phyloP scores from a whole-genome alignment of 2,888 invertebrate genomes.

The Tetragonisca angustula region DNA sequence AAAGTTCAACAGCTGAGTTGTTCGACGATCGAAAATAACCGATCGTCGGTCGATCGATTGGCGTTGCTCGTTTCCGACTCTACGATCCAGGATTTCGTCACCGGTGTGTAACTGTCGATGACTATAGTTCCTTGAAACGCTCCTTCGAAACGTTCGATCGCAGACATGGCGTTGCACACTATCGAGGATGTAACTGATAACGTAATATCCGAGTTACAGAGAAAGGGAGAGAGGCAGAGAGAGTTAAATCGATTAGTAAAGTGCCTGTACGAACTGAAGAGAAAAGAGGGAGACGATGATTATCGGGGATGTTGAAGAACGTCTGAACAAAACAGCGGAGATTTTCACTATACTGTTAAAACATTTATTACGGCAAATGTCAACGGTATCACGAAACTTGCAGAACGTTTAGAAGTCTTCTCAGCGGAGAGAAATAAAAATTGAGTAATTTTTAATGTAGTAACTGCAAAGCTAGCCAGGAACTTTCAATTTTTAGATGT shows the following conservation, averaged over 20 bases:
- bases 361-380: not conserved
- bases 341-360: slow-evolving; percentile 1
- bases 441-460: no score
- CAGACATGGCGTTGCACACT: not conserved
- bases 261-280: not conserved
- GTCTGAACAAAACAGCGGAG: slow-evolving; percentile 1
- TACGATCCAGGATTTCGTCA: no score
- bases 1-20: no score
- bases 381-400: not conserved
- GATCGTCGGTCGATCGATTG: no score
- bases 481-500: no score
- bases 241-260: slow-evolving; percentile 13
- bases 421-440: no score
- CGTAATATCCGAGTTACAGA: slow-evolving; percentile 21
- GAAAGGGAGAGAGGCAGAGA: not conserved
- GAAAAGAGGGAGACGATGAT: not conserved
- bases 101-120: slow-evolving; percentile 19
- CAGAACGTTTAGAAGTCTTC: no score
- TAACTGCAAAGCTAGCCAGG: no score
- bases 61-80: no score
- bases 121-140: not conserved
- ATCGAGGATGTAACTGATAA: slow-evolving; percentile 49
- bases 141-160: slow-evolving; percentile 7
- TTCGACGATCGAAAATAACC: no score
- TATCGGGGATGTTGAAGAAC: slow-evolving; percentile 24